Base-by-base conservation (phyloP, 2,113 vertebrate genomes). In the Dryoscopus gambensis region DNA sequence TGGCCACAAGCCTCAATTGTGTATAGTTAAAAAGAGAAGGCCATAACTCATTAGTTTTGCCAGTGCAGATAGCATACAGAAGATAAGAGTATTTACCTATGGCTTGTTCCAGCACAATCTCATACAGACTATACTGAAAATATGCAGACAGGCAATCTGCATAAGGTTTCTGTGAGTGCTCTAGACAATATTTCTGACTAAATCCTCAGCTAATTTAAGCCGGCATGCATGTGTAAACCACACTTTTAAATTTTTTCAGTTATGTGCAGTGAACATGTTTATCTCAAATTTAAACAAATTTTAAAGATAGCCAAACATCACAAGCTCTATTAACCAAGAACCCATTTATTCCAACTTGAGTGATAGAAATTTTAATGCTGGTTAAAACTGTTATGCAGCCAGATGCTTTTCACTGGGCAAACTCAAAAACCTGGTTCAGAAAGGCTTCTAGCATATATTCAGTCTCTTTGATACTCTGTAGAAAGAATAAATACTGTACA, bases 111-210 rank as follows among this genome's bases (percentile, higher is more conserved):
- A 67, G 33, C 4, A 6, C 52, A 55, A 56, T 77, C 59, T 91
- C 47, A 70, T 80, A 35, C 67, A 74, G 59, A 47, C 25, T 27
- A 8, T n/a, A 37, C 33, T 74, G 84, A 86, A 96, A 83, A 74
- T 55, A 83, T 74, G 49, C 89, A 80, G 65, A 44, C 57, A 74
- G 19, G 10, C 85, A 83, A 91, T 67, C 82, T 90, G 82, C 2
- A 8, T 64, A 46, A 74, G 67, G 22, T 73, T 93, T 65, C 78
- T 85, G 33, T 40, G 62, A 40, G 82, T 70, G 39, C 28, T 84
- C 92, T 95, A 85, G 78, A 91, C 50, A 83, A 18, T 88, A 90
- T 90, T 83, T 91, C 75, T 77, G 55, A 87, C 46, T 79, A 65
- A 33, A 65, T 83, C 22, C 12, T 94, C 42, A 44, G 19, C 74